Evolutionary conservation across 2,797 vertebrate genomes (phyloP), one percentile per base, ranked within the genome.

Genomic region (Centropyge bicolor): DNA sequence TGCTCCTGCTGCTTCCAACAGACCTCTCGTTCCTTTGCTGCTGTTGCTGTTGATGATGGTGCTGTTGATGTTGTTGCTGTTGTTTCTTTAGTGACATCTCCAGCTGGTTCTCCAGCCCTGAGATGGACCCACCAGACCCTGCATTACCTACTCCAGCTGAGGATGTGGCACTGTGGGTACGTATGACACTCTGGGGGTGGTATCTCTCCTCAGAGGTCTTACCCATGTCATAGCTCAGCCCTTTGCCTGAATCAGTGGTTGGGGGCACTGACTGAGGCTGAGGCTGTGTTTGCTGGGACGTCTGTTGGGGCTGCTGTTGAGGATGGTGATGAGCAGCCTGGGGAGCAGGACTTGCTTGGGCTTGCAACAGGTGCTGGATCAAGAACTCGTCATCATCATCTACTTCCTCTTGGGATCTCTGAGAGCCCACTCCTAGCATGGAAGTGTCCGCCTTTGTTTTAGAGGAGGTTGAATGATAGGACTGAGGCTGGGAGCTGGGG

Each of bases 121-220:
- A 95, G 66, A 94, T 95, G 35, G 91, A 92, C 19, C 89, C 94
- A 41, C 78, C 94, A 14, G 93, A 86, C 35, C 89, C 92, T 16
- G 93, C 75, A 46, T 92, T 94, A 31, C 91, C 90, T 16, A 92
- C 94, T 35, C 94, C 94, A 17, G 92, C 86, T 45, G 89, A 91
- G 24, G 95, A 90, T 36, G 94, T 96, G 68, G 95, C 95, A 73
- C 94, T 97, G 60, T 97, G 97, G 72, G 97, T 98, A 4, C 98
- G 96, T 86, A 99, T 99, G 60, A 99, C 98, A 7, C 98, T 99
- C 82, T 98, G 98, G 13, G 98, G 95, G 52, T 99, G 98, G 90
- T 98, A 98, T 7, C 98, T 88, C 85, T 97, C 97, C 71, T 98
- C 97, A 3, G 95, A 93, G 40, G 95, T 96, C 89, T 98, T 99